Base-by-base conservation (phyloP, 2,888 invertebrate species). In the Phanerotoma sp. region DNA sequence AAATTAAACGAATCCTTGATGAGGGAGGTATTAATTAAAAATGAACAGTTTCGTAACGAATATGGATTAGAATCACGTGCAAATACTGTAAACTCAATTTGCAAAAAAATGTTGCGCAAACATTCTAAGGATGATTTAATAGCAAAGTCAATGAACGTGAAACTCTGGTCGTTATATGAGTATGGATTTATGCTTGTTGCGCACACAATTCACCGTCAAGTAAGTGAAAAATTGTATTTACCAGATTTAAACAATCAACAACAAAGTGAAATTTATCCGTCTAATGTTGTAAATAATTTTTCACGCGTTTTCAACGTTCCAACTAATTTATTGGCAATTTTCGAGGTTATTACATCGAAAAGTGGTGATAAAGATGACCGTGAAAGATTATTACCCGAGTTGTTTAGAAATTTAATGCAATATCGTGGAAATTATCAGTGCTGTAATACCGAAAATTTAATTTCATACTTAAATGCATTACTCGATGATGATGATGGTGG, bases 151-250 rank as follows among this genome's bases (percentile, higher is more conserved):
- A 52, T 72, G 38, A 66, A 77, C 9, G 79, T 66, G 66, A 77
- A 82, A 67, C 66, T 86, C 3, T 73, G 86, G 59, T 87, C 87
- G 56, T 68, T 84, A 37, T 83, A 83, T 61, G 79, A 82, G 11
- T 83, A 82, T 54, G 68, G 83, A 6, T 71, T 82, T 37, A 74
- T 79, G 54, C 74, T 80, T 62, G 67, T 81, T 18, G 62, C 63
- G 1, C 57, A 60, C 28, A 61, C 60, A 49, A 54, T 70, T 22
- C 71, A 71, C 21, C 56, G 61, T 15, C 60, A 58, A 30, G 52
- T 44, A n/a, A 25, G 25, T 25, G 25, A 11, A 32, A 1, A 32
- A 21, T 22, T 13, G 15, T 40, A 13, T 18, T 35, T 6, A 10
- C 21, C n/a, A n/a, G n/a, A n/a, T n/a, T n/a, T 6, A 21, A n/a